phyloP scores from a whole-genome alignment of 2,797 vertebrate genomes.

The Molossus alvarezi region DNA sequence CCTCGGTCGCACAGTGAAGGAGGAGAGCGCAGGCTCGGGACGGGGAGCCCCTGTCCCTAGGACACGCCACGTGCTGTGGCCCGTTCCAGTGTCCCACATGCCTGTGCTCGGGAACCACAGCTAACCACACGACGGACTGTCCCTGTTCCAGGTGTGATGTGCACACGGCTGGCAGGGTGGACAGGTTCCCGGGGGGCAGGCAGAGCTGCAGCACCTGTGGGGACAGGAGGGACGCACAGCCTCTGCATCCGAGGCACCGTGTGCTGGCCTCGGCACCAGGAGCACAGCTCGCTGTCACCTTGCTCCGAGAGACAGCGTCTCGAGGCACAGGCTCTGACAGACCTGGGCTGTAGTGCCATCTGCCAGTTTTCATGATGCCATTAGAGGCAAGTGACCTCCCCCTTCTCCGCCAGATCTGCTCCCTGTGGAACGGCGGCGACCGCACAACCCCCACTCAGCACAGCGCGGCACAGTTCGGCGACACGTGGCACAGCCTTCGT shows the following conservation, averaged over 20 bases:
- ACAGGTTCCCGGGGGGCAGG: neutral
- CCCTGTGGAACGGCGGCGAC: neutral
- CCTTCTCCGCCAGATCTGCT: neutral
- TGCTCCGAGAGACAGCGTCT: neutral
- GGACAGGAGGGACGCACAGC: neutral
- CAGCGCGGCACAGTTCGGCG: neutral
- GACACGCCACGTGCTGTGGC: neutral
- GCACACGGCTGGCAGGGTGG: neutral
- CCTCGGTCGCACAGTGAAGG: neutral
- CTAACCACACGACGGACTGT: neutral
- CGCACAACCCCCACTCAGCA: neutral
- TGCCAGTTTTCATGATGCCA: neutral
- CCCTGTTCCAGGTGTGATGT: neutral
- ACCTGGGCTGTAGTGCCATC: neutral
- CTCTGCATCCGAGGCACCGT: neutral
- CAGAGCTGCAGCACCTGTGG: neutral
- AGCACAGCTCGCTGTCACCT: neutral
- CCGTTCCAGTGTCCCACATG: neutral
- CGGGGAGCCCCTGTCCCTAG: neutral
- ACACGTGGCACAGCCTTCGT: neutral
- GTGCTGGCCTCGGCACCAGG: accelerated
- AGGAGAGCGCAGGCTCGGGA: neutral
- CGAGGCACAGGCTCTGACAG: neutral
- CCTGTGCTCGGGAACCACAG: neutral
- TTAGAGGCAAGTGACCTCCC: neutral